Evolutionary conservation across 2,797 vertebrate genomes (phyloP).

Genomic region (Hylomyscus alleni): DNA sequence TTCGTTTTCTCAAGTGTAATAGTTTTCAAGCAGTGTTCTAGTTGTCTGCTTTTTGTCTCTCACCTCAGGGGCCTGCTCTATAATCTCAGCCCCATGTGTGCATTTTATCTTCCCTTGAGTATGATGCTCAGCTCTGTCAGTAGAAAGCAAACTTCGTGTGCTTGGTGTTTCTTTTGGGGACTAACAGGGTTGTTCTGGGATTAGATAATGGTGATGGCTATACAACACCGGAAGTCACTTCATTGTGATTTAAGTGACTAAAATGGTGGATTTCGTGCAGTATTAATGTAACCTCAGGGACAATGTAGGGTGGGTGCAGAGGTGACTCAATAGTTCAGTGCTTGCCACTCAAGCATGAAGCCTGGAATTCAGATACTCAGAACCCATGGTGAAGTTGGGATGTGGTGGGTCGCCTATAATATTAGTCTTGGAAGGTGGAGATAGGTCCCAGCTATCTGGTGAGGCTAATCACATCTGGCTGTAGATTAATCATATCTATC

Average conservation of each 20-base stretch:
- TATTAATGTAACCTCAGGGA: not conserved
- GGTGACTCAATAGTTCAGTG: not conserved
- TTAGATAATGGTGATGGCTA: not conserved
- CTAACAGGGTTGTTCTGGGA: slow-evolving; percentile 8
- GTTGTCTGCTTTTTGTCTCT: not conserved
- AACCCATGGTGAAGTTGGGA: not conserved
- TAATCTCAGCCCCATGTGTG: accelerated
- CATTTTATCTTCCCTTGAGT: not conserved
- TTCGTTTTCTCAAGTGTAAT: not conserved
- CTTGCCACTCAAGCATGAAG: not conserved
- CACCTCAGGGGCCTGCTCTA: not conserved
- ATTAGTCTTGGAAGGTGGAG: not conserved
- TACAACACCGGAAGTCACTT: not conserved
- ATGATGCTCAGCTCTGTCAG: not conserved
- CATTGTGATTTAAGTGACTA: not conserved
- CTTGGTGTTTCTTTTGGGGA: not conserved
- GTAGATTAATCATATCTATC: not conserved
- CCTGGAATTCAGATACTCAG: not conserved
- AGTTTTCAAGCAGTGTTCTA: slow-evolving; percentile 9
- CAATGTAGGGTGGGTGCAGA: not conserved
- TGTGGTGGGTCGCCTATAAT: not conserved
- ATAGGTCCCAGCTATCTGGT: not conserved
- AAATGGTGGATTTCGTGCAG: not conserved
- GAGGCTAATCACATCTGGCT: not conserved
- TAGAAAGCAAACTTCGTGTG: not conserved